Evolutionary conservation across 1,140 invertebrate genomes (phyloP).

Genomic region (Stegodyphus mimosarum): DNA sequence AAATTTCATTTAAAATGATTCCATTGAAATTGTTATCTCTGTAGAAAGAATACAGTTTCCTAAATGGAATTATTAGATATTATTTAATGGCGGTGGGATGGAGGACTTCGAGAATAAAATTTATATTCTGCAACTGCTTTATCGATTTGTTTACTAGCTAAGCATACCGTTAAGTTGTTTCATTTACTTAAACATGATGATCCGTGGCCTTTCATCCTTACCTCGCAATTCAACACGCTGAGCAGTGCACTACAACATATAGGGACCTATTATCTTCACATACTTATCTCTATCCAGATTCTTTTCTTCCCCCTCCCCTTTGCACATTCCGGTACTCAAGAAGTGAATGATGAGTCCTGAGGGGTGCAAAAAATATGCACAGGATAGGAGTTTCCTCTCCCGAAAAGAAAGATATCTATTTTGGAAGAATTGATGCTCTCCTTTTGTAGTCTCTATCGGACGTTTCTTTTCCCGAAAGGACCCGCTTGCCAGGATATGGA

Average conservation of each 20-base stretch:
- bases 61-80: too few relatives aligned
- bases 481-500: conserved; percentile 29
- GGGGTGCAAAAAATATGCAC: conserved; percentile 45
- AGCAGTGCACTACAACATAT: background rate
- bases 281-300: conserved; percentile 45
- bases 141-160: too few relatives aligned
- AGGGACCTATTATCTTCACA: conserved; percentile 18
- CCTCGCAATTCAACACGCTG: too few relatives aligned
- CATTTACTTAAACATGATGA: too few relatives aligned
- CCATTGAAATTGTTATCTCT: too few relatives aligned
- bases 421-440: conserved; percentile 53
- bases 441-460: conserved; percentile 52
- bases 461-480: conserved; percentile 10
- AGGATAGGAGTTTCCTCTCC: conserved; percentile 22
- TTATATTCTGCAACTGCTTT: too few relatives aligned
- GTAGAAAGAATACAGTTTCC: too few relatives aligned
- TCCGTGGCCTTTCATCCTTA: too few relatives aligned
- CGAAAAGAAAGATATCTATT: conserved; percentile 47
- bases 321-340: conserved; percentile 29
- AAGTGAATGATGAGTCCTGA: conserved; percentile 40
- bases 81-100: too few relatives aligned
- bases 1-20: too few relatives aligned
- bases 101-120: too few relatives aligned
- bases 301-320: conserved; percentile 12
- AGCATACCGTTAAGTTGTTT: too few relatives aligned